A percentile compares a stretch with the other conserved stretches of the same genome.
These are phyloP conservation scores for Patiria miniata DNA, from an alignment of 35 echinoderm and acorn worm genomes.

Conservation along the genomic window DNA sequence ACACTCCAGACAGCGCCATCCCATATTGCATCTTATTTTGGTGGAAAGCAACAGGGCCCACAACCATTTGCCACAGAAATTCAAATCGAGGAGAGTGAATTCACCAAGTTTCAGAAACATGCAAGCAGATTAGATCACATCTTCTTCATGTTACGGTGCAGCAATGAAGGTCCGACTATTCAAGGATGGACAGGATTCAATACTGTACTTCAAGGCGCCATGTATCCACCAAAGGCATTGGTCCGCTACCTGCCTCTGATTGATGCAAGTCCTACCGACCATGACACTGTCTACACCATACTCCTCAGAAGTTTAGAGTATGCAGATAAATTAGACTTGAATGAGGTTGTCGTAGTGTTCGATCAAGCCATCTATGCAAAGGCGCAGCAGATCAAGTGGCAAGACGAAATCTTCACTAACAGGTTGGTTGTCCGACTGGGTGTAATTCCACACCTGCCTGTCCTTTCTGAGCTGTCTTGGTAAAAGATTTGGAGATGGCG, in stretches of 20 bases:
- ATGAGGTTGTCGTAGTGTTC: conserved; percentile 53
- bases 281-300: conserved; percentile 46
- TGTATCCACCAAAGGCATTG: conserved; percentile 28
- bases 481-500: conserved; percentile 73
- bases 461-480: conserved; percentile 52
- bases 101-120: neutral
- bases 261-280: conserved; percentile 64
- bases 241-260: conserved; percentile 53
- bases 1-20: neutral
- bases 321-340: conserved; percentile 33
- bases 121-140: neutral
- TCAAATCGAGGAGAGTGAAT: neutral
- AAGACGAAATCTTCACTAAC: neutral
- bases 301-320: conserved; percentile 43
- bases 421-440: conserved; percentile 48
- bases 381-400: conserved; percentile 60
- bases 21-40: neutral
- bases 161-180: neutral
- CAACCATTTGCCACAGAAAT: neutral
- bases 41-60: neutral
- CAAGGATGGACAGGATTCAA: conserved; percentile 75
- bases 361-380: conserved; percentile 78
- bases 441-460: conserved; percentile 47
- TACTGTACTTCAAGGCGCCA: neutral
- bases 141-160: neutral